Evolutionary conservation across 2,113 vertebrate species (phyloP).

Genomic region (Burhinus bistriatus): DNA sequence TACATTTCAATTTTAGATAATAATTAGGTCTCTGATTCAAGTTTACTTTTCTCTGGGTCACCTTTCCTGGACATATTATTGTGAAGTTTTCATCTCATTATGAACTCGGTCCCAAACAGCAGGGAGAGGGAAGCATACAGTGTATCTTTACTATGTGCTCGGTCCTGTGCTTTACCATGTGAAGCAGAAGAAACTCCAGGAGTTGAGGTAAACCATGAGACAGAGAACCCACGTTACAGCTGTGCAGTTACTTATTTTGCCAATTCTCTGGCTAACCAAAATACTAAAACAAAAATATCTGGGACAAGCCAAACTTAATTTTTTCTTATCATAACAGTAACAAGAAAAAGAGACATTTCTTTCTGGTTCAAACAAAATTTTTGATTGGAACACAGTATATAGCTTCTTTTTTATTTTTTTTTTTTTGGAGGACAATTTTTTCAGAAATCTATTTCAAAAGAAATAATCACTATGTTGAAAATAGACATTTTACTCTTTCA

Average conservation of each 20-base stretch:
- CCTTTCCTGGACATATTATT: not conserved
- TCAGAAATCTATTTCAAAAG: not conserved
- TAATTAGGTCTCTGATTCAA: not conserved
- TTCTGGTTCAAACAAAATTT: not conserved
- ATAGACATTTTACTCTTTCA: not conserved
- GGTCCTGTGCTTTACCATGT: not conserved
- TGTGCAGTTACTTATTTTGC: not conserved
- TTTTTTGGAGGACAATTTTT: not conserved
- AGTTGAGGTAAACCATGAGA: not conserved
- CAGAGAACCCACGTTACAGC: not conserved
- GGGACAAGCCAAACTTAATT: not conserved
- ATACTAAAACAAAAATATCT: not conserved
- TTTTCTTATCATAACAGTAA: not conserved
- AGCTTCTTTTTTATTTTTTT: too few species aligned
- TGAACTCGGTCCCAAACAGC: not conserved
- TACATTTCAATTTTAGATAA: constrained; percentile 8
- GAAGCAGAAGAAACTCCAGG: not conserved
- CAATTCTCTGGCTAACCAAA: not conserved
- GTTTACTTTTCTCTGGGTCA: not conserved
- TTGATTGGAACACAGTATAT: not conserved
- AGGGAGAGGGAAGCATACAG: not conserved
- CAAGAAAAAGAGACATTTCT: not conserved
- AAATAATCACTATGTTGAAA: not conserved
- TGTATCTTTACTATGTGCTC: not conserved
- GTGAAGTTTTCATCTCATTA: not conserved